Percentiles rank a stretch among this genome's conserved stretches.
phyloP scores from a whole-genome alignment of 1,140 invertebrate genomes.

The Tetragnatha versicolor region DNA sequence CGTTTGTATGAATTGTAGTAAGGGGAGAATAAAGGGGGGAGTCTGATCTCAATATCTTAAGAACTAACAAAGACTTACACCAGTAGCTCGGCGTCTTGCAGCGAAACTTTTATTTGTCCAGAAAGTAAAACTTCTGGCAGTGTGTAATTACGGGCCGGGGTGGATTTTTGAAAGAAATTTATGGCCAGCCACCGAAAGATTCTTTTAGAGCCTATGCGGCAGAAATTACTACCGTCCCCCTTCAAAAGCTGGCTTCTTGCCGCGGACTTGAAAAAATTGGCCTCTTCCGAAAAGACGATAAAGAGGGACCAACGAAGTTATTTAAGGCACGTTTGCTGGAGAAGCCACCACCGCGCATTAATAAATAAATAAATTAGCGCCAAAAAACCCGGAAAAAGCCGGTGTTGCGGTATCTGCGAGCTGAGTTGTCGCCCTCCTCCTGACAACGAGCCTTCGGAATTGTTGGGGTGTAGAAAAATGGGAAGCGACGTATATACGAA shows the following conservation, averaged over 20 bases:
- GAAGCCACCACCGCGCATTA: constrained; percentile 32
- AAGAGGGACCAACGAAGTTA: constrained; percentile 38
- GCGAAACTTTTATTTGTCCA: constrained; percentile 2
- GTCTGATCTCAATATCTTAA: no score
- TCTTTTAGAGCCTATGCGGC: constrained; percentile 5
- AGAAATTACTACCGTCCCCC: constrained; percentile 25
- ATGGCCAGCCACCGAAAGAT: neutral
- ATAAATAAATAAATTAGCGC: constrained; percentile 38
- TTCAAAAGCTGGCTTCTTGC: neutral
- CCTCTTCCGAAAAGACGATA: constrained; percentile 14
- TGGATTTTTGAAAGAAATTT: constrained; percentile 46
- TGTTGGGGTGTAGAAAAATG: constrained; percentile 42
- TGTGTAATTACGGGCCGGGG: constrained; percentile 27
- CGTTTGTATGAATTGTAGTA: no score
- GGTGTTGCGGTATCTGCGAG: neutral
- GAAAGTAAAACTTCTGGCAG: constrained; percentile 24
- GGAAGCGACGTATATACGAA: neutral
- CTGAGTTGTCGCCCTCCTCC: neutral
- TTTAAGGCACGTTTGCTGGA: constrained; percentile 44
- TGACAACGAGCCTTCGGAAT: neutral
- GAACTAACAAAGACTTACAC: constrained; percentile 9
- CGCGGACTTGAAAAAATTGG: constrained; percentile 27
- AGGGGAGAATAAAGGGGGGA: no score
- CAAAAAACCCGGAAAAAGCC: neutral
- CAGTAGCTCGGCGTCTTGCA: neutral